Percentiles rank a stretch among this genome's conserved stretches.
These are phyloP conservation scores for Aethina tumida DNA, from an alignment of 1,140 invertebrate genomes.

Conservation along the genomic window DNA sequence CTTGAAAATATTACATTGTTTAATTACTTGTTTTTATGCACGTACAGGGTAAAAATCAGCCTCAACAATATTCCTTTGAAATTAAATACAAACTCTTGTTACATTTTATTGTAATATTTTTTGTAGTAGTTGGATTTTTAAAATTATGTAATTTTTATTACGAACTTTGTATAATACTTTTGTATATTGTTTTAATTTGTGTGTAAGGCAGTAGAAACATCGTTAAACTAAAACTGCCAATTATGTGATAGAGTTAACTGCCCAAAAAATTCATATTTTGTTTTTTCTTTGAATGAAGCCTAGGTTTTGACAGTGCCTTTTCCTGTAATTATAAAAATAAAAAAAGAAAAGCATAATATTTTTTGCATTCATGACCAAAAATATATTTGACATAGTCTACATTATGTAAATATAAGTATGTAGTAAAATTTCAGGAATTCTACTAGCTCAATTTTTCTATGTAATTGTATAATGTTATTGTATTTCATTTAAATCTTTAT, in stretches of 20 bases:
- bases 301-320: conserved; percentile 16
- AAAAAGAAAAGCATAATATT: conserved; percentile 7
- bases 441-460: conserved; percentile 19
- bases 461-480: conserved; percentile 10
- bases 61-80: conserved; percentile 7
- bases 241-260: conserved; percentile 15
- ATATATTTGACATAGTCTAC: conserved; percentile 6
- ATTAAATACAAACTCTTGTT: no score
- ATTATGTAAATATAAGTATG: conserved; percentile 10
- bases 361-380: conserved; percentile 18
- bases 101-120: no score
- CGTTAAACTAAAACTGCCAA: no score
- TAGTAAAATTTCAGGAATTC: conserved; percentile 9
- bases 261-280: conserved; percentile 10
- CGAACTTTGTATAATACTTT: no score
- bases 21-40: background rate
- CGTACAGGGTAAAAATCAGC: conserved; percentile 1
- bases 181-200: no score
- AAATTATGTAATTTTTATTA: no score
- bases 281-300: conserved; percentile 3
- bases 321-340: conserved; percentile 10
- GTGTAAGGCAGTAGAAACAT: no score
- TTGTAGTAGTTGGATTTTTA: no score
- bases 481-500: conserved; percentile 1
- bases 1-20: conserved; percentile 8